Evolutionary conservation across 2,888 invertebrate genomes (phyloP), one percentile per base, ranked within the genome.

Genomic region (Dasysyrphus tricinctus): DNA sequence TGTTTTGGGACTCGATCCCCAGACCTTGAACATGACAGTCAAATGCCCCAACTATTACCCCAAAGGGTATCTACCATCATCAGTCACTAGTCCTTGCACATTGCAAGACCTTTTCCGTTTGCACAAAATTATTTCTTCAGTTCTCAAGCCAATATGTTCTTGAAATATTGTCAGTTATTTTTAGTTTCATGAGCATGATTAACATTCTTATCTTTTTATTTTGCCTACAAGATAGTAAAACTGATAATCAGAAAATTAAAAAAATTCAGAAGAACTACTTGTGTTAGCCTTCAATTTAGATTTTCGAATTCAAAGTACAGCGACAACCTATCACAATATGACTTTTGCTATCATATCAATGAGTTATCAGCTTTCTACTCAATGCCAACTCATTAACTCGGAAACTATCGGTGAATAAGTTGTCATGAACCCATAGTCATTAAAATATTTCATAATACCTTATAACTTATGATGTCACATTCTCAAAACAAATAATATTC

Each of bases 381-480:
- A 61, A 42, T 61, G 59, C 11, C 37, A 37, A 39, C 1, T 16
- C 3, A 47, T 8, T 47, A 49, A 49, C 39, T 42, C 9, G 2
- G 0, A 32, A 9, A 32, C 24, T 61, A 61, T 61, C 59, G 24
- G 39, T 24, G 11, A 39, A 19, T 19, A 5, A 19, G 37, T 39
- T 14, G 8, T 39, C 39, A 39, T 42, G 14, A 61, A 61, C 61
- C 42, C 14, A 42, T 61, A n/a, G 4, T 29, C 29, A 29, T 54
- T 29, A 54, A 32, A 32, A 54, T 2, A 54, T 29, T 39, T 16
- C 14, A 9, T 8, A 19, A 57, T 12, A 16, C 57, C 57, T 34
- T 11, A 37, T 37, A 19, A 37, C 3, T 57, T 9, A 37, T 54
- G 61, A 42, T 39, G 34, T 57, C 57, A 57, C 57, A 57, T 11